Conservation (phyloP, 1,140 invertebrate genomes). For the Lucilia cuprina region DNA sequence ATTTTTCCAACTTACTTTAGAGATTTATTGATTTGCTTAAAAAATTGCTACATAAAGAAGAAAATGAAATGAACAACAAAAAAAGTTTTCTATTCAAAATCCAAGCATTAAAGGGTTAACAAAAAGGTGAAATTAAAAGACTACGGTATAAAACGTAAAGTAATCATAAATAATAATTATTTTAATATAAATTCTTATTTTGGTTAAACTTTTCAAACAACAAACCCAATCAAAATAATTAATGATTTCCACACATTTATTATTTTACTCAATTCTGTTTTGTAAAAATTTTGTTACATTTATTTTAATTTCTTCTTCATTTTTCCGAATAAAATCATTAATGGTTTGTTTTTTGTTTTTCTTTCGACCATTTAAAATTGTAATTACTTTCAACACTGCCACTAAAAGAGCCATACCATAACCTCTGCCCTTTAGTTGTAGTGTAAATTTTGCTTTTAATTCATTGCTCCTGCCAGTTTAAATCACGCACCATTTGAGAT, state of each 20-base stretch:
- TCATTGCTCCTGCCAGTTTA: neutral
- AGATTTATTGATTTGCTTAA: slow-evolving; percentile 1
- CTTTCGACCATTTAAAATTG: neutral
- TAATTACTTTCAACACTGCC: slow-evolving; percentile 2
- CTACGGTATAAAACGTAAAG: neutral
- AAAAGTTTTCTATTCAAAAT: neutral
- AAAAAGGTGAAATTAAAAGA: neutral
- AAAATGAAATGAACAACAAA: neutral
- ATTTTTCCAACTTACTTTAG: neutral
- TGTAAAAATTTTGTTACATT: too few relatives aligned
- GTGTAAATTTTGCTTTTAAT: too few relatives aligned
- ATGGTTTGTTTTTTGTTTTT: neutral
- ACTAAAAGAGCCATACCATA: neutral
- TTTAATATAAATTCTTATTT: neutral
- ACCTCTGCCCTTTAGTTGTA: too few relatives aligned
- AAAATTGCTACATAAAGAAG: neutral
- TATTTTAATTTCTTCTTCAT: neutral
- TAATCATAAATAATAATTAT: slow-evolving; percentile 29
- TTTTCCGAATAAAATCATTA: neutral
- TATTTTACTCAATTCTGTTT: neutral
- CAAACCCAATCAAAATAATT: slow-evolving; percentile 25
- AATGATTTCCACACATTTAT: neutral
- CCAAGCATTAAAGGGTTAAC: neutral
- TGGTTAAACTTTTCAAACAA: neutral
- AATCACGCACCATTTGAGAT: slow-evolving; percentile 8